phyloP scores from a whole-genome alignment of 2,888 invertebrate genomes.

The Machimus rusticus region DNA sequence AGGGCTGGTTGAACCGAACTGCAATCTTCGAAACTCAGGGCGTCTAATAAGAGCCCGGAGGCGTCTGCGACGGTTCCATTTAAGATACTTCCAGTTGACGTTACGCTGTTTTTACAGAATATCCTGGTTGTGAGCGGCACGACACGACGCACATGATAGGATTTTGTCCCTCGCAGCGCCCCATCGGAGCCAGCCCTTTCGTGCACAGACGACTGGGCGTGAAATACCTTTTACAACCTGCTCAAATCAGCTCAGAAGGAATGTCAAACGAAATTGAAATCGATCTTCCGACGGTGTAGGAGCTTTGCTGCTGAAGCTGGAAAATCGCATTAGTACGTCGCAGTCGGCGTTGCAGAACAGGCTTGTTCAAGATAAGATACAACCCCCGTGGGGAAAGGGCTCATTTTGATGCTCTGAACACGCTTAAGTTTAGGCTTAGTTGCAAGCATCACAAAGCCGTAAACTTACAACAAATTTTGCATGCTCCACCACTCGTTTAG shows the following conservation, averaged over 20 bases:
- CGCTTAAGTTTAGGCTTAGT: not conserved
- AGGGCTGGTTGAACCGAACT: not conserved
- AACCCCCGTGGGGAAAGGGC: not conserved
- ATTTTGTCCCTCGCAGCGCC: not conserved
- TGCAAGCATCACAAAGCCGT: not conserved
- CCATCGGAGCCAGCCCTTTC: not conserved
- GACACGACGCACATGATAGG: not conserved
- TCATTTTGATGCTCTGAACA: not conserved
- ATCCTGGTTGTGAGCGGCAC: not conserved
- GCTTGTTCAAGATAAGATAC: not conserved
- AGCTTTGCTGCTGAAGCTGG: not conserved
- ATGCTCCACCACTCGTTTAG: not conserved
- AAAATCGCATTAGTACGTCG: not conserved
- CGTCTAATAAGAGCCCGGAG: not conserved
- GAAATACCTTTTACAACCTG: not conserved
- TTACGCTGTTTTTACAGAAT: not conserved
- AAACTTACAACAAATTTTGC: not conserved
- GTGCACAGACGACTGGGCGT: not conserved
- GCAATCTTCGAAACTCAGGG: not conserved
- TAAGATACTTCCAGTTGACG: not conserved
- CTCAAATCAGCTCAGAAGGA: not conserved
- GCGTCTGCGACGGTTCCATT: not conserved
- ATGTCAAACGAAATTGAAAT: conserved; percentile 11
- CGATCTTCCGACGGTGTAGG: not conserved
- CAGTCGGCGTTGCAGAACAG: not conserved